Base-by-base conservation (phyloP, 23 tunicate species). In the Phallusia fumigata region DNA sequence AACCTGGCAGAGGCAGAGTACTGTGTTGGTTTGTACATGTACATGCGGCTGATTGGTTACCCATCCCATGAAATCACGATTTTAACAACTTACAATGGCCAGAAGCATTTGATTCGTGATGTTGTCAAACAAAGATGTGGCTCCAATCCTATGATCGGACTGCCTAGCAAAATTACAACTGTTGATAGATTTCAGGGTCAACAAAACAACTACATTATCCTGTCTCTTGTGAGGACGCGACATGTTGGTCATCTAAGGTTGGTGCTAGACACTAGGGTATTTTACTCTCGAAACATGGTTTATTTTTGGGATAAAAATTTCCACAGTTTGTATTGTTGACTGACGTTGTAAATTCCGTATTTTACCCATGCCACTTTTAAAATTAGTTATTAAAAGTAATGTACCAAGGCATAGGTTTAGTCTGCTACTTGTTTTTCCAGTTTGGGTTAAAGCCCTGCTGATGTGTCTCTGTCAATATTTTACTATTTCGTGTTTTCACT, bases 151-250 rank as follows among this genome's bases (percentile, higher is more conserved):
- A 74, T 91, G 73, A 89, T 97, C 65, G 99, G 99, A 0, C 80
- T 91, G 89, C 99, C 99, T 0, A 90, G 87, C 74, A 97, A 97
- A 84, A 84, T 97, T 33, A 97, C 99, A 30, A 97, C 99, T 10
- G 99, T 97, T n/a, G 99, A 97, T 72, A 81, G 97, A 26, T 97
- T 88, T 76, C 99, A 97, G 77, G 99, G 99, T 77, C 99, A 97
- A 76, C 99, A 97, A 65, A 97, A 97, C 79, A 88, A 97, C 90
- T 97, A 92, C 89, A 92, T 97, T 36, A 79, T 97, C 36, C 97
- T 97, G 35, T 97, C 99, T 8, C 89, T 97, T 40, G 99, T 97
- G 19, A 75, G 99, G 47, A 97, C 99, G 15, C 89, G 86, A 40
- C 86, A 87, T 47, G 99, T 97, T 32, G 99, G 99, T 12, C 99